phyloP scores from a whole-genome alignment of 2,888 invertebrate species.

The Hydropsyche betteni region DNA sequence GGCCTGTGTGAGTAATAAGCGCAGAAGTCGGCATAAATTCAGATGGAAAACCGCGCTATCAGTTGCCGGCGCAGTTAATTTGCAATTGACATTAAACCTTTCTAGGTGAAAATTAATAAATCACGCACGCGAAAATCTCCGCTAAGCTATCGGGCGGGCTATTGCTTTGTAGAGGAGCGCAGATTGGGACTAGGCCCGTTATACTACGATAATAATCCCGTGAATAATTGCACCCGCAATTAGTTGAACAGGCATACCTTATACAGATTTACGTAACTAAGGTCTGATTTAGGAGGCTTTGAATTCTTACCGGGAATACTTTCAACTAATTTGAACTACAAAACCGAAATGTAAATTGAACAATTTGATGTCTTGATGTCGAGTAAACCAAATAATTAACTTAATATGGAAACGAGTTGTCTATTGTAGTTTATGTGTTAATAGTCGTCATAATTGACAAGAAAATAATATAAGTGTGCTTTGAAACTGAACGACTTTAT shows the following conservation, averaged over 20 bases:
- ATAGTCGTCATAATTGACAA: too few species aligned
- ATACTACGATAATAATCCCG: constrained; percentile 48
- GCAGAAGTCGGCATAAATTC: constrained; percentile 16
- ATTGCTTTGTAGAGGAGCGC: not conserved
- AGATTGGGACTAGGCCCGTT: constrained; percentile 31
- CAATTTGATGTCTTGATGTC: too few species aligned
- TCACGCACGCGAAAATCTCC: constrained; percentile 26
- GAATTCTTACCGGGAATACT: too few species aligned
- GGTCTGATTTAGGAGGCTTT: too few species aligned
- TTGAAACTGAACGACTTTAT: too few species aligned
- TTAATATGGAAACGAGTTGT: too few species aligned
- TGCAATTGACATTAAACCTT: constrained; percentile 26
- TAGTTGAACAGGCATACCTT: constrained; percentile 29
- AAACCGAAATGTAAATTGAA: too few species aligned
- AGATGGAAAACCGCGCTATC: constrained; percentile 19
- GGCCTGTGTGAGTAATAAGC: constrained; percentile 5
- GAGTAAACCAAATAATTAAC: too few species aligned
- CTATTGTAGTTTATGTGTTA: too few species aligned
- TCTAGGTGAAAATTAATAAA: constrained; percentile 24
- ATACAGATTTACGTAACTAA: not conserved
- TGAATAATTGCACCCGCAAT: constrained; percentile 49
- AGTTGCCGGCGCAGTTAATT: constrained; percentile 23
- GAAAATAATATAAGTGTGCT: too few species aligned
- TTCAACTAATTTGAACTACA: too few species aligned
- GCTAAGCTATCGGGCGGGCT: constrained; percentile 10